Conservation (phyloP, 2,113 vertebrate species). For the Chionomys nivalis region DNA sequence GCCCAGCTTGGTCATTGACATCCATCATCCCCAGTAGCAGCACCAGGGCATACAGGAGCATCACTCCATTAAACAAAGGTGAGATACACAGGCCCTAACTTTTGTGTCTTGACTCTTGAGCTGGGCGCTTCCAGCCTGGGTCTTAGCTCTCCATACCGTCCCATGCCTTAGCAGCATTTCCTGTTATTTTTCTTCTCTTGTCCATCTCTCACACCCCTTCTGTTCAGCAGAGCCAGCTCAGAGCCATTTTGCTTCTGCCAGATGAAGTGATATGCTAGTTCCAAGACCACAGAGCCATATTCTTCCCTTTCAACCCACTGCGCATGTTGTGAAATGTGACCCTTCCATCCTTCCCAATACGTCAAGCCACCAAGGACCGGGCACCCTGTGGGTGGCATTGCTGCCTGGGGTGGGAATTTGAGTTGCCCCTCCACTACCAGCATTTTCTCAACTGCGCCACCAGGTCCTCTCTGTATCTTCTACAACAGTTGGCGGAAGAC, state of each 20-base stretch:
- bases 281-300: accelerated
- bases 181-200: neutral
- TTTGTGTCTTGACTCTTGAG: neutral
- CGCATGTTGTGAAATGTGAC: neutral
- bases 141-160: neutral
- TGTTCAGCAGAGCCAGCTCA: accelerated
- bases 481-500: neutral
- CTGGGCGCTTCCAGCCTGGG: neutral
- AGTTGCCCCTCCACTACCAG: accelerated
- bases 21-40: accelerated
- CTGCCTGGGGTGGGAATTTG: accelerated
- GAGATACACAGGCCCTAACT: neutral
- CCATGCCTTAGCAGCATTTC: neutral
- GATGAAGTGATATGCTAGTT: accelerated
- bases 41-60: accelerated
- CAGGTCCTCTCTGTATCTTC: neutral
- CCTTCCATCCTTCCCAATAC: accelerated
- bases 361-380: neutral
- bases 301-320: neutral
- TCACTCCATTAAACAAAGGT: too few relatives aligned
- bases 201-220: neutral
- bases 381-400: accelerated
- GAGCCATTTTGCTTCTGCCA: neutral
- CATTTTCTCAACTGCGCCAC: neutral
- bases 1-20: too few relatives aligned